These are phyloP conservation scores for Sceloporus tristichus DNA, from an alignment of 2,113 vertebrate species.

Conservation along the genomic window DNA sequence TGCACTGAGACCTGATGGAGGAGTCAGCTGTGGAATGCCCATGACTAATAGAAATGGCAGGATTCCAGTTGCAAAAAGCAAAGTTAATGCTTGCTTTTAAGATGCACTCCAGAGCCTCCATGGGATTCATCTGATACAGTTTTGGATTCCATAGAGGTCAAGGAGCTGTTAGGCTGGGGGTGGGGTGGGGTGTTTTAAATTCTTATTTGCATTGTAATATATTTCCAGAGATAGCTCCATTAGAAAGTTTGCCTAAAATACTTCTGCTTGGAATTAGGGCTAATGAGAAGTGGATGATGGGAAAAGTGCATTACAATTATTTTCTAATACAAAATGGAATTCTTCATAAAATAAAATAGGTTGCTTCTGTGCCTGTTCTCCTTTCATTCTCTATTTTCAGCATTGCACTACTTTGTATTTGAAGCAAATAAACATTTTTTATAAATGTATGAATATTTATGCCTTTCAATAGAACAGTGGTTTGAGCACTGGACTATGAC, in stretches of 20 bases:
- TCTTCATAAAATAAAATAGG: neutral
- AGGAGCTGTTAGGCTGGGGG: neutral
- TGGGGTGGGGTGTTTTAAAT: neutral
- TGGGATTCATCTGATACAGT: slow-evolving; percentile 43
- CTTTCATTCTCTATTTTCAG: neutral
- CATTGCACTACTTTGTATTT: no score
- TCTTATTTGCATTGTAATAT: neutral
- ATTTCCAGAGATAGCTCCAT: neutral
- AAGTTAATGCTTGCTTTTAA: slow-evolving; percentile 25
- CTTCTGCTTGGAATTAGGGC: neutral
- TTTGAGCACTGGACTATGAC: no score
- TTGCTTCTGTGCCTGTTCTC: neutral
- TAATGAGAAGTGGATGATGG: neutral
- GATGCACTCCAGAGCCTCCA: neutral
- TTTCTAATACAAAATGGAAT: neutral
- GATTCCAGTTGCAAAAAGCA: neutral
- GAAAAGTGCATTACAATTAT: neutral
- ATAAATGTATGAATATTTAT: neutral
- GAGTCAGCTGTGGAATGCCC: neutral
- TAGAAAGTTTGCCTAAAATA: slow-evolving; percentile 32
- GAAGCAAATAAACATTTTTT: no score
- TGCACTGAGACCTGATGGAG: neutral
- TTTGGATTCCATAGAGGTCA: neutral
- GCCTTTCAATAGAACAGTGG: neutral
- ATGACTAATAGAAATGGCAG: slow-evolving; percentile 38